Conservation (phyloP, 1,140 invertebrate genomes). For the Pseudobourletiella spinata region DNA sequence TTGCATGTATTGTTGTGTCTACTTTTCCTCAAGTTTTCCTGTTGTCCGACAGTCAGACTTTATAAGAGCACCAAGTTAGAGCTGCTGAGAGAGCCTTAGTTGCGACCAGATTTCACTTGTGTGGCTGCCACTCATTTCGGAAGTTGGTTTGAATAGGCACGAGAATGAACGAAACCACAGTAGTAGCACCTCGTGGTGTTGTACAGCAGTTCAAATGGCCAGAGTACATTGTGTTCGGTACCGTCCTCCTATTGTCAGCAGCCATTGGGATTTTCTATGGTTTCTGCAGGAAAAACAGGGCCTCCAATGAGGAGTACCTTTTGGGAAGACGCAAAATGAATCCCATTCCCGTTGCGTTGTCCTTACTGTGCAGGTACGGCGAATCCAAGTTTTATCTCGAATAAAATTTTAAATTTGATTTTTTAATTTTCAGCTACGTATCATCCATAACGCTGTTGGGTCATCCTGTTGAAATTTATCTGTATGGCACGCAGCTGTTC, state of each 20-base stretch:
- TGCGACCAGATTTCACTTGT: too few relatives aligned
- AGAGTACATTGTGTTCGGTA: constrained; percentile 52
- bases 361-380: constrained; percentile 25
- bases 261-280: constrained; percentile 45
- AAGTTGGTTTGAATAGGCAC: too few relatives aligned
- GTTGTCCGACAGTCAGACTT: too few relatives aligned
- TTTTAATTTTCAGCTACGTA: too few relatives aligned
- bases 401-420: not conserved
- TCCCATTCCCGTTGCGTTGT: constrained; percentile 26
- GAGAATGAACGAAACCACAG: too few relatives aligned
- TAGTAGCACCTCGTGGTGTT: too few relatives aligned
- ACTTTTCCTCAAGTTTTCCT: too few relatives aligned
- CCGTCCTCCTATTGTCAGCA: constrained; percentile 53
- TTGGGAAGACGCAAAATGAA: constrained; percentile 21
- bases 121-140: too few relatives aligned
- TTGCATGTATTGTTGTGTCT: too few relatives aligned
- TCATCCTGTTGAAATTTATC: constrained; percentile 26
- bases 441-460: constrained; percentile 23
- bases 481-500: constrained; percentile 20
- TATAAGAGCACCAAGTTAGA: too few relatives aligned
- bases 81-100: too few relatives aligned
- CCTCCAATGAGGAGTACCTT: constrained; percentile 22
- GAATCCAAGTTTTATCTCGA: not conserved
- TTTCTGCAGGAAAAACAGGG: constrained; percentile 10
- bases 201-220: constrained; percentile 38